These are phyloP conservation scores for Chloropsis hardwickii DNA, from an alignment of 2,113 vertebrate species.

Conservation along the genomic window DNA sequence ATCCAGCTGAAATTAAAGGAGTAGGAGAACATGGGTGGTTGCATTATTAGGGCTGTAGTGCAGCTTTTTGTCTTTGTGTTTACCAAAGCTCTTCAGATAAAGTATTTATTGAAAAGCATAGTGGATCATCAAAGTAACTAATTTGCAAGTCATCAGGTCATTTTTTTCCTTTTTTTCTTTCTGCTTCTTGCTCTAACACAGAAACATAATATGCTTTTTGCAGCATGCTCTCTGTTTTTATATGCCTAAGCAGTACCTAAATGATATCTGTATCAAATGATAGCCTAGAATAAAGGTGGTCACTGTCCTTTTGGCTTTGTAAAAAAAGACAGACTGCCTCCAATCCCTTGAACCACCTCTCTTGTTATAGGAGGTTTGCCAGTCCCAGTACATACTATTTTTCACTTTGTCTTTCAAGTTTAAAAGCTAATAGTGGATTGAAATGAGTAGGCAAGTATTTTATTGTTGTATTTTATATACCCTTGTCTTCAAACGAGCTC, in stretches of 20 bases:
- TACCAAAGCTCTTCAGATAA: background rate
- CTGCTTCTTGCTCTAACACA: background rate
- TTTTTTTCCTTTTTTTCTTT: background rate
- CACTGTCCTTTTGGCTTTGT: background rate
- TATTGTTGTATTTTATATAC: background rate
- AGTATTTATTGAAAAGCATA: background rate
- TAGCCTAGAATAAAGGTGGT: background rate
- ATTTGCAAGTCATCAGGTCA: background rate
- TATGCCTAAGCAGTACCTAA: background rate
- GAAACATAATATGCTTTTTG: background rate
- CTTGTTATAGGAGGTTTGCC: background rate
- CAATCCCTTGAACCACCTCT: background rate
- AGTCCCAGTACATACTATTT: background rate
- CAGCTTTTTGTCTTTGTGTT: background rate
- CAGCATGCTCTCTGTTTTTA: background rate
- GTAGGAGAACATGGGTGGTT: background rate
- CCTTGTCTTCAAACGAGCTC: background rate
- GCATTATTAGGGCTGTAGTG: background rate
- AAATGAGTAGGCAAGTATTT: background rate
- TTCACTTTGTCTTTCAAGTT: background rate
- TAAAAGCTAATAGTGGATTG: background rate
- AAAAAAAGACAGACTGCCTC: fast-evolving
- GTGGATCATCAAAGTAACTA: background rate
- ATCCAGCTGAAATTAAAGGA: background rate
- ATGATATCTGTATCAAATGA: background rate